A percentile compares a stretch with the other conserved stretches of the same genome.
Conservation (phyloP, 2,888 invertebrate species). For the Amphipoea lucens region DNA sequence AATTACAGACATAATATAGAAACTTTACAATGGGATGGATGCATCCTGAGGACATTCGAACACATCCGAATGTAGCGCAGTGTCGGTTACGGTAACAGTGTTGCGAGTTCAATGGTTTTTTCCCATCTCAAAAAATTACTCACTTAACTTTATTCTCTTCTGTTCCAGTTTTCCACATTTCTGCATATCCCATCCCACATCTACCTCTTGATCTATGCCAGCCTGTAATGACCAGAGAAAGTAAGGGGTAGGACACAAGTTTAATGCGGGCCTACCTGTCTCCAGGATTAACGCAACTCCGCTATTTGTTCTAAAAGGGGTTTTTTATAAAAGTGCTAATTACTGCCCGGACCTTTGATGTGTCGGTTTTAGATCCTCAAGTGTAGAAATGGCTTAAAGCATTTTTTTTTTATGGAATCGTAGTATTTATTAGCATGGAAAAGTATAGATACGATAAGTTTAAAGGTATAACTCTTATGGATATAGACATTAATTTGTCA, state of each 20-base stretch:
- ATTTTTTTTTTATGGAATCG: conserved; percentile 10
- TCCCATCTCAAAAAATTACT: too few species aligned
- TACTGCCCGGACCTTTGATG: conserved; percentile 71
- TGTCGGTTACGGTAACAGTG: too few species aligned
- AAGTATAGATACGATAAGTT: neutral
- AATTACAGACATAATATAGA: too few species aligned
- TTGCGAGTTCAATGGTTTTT: too few species aligned
- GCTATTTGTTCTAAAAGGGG: conserved; percentile 76
- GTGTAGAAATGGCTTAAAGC: conserved; percentile 15
- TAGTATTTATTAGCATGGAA: neutral
- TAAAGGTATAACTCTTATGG: neutral
- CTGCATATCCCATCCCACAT: neutral
- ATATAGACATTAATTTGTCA: neutral
- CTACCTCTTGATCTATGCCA: conserved; percentile 32
- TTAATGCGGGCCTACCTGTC: conserved; percentile 86
- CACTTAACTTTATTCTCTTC: too few species aligned
- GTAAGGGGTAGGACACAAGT: conserved; percentile 81
- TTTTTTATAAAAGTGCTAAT: conserved; percentile 84
- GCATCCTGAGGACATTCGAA: too few species aligned
- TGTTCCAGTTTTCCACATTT: too few species aligned
- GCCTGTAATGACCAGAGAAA: conserved; percentile 77
- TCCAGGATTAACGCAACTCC: conserved; percentile 78
- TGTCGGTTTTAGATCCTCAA: conserved; percentile 25
- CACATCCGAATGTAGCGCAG: too few species aligned
- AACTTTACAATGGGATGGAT: too few species aligned